Percentiles rank a stretch among this genome's conserved stretches.
phyloP scores from a whole-genome alignment of 2,113 vertebrate genomes.

The Lophotis ruficrista region DNA sequence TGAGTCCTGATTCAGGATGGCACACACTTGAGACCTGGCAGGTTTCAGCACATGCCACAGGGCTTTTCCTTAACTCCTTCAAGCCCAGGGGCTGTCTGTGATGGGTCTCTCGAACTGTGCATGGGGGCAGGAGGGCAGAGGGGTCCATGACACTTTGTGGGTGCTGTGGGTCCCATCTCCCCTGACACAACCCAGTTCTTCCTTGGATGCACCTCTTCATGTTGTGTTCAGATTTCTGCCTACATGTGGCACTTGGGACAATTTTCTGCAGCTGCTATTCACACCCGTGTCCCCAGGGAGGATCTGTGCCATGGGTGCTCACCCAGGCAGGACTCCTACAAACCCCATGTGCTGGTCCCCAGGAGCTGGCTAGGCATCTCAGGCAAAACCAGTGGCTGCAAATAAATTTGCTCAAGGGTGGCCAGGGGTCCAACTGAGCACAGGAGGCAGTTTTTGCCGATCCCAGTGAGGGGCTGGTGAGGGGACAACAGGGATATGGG shows the following conservation, averaged over 20 bases:
- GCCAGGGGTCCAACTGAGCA: rapidly evolving
- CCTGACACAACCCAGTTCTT: neutral
- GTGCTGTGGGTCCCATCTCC: neutral
- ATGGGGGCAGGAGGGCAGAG: neutral
- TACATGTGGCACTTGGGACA: neutral
- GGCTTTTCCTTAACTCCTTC: neutral
- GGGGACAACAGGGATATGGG: neutral
- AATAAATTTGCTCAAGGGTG: neutral
- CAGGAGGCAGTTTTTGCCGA: neutral
- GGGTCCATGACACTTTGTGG: neutral
- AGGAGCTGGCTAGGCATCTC: neutral
- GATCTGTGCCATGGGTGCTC: neutral
- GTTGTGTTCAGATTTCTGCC: neutral
- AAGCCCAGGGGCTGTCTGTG: neutral
- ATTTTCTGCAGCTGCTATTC: neutral
- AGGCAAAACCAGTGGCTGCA: neutral
- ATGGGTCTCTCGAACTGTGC: neutral
- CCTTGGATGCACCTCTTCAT: neutral
- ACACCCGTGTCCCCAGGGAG: neutral
- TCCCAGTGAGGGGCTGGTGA: neutral
- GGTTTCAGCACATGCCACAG: neutral
- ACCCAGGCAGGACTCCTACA: neutral
- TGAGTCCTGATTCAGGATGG: neutral
- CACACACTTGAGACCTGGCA: neutral
- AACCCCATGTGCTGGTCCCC: neutral